phyloP scores from a whole-genome alignment of 23 tunicate genomes.

The Diplosoma virens region DNA sequence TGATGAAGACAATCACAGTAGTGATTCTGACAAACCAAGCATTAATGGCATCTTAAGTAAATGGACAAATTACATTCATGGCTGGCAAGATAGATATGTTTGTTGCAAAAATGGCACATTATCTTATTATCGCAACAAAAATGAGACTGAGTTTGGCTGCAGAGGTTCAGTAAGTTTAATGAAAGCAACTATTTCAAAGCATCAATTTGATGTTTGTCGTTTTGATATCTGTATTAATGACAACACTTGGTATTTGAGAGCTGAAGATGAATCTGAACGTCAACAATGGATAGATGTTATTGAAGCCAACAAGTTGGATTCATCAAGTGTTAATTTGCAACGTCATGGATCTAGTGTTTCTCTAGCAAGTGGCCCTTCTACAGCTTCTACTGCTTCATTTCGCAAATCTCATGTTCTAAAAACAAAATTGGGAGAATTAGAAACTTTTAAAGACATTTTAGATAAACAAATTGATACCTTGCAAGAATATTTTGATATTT shows the following conservation, averaged over 20 bases:
- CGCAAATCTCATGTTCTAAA: conserved; percentile 55
- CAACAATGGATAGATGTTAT: conserved; percentile 88
- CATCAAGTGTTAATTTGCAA: conserved; percentile 28
- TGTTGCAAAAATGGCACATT: conserved; percentile 70
- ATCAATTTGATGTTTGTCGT: conserved; percentile 76
- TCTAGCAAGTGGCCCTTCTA: conserved; percentile 69
- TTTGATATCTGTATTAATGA: conserved; percentile 90
- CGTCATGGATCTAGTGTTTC: conserved; percentile 84
- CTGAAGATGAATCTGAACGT: conserved; percentile 60
- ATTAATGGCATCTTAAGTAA: conserved; percentile 65
- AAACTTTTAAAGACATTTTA: conserved; percentile 78
- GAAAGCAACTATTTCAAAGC: conserved; percentile 46
- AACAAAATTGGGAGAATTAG: conserved; percentile 76
- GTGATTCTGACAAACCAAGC: conserved; percentile 42
- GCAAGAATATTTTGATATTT: conserved; percentile 67
- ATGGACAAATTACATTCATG: conserved; percentile 95
- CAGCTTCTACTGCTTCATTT: conserved; percentile 62
- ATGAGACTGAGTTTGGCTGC: conserved; percentile 90
- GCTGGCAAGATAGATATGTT: conserved; percentile 89
- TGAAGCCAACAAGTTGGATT: conserved; percentile 68
- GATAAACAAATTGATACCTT: conserved; percentile 70
- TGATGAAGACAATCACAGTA: conserved; percentile 54
- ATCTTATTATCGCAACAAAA: conserved; percentile 57
- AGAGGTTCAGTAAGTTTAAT: conserved; percentile 77
- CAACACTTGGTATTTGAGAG: conserved; percentile 84